A percentile compares a stretch with the other conserved stretches of the same genome.
phyloP scores from a whole-genome alignment of 2,797 vertebrate species.

The Tangara arthus region DNA sequence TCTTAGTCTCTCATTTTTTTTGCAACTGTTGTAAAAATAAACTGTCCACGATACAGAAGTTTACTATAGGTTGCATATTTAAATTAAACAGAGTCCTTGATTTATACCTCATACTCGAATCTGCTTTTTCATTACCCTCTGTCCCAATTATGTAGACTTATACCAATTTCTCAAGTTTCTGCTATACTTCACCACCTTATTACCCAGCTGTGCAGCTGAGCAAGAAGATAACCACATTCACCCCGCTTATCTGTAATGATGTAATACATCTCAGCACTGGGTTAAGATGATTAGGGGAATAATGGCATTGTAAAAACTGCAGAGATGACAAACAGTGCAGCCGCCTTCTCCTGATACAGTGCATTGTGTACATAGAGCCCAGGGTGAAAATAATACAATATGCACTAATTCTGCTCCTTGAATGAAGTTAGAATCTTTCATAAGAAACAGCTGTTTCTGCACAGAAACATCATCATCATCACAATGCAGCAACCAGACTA shows the following conservation, averaged over 20 bases:
- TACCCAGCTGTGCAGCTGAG: constrained; percentile 85
- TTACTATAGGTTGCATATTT: constrained; percentile 33
- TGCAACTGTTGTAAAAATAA: neutral
- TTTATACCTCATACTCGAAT: constrained; percentile 82
- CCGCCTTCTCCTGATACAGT: constrained; percentile 18
- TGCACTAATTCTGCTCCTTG: constrained; percentile 32
- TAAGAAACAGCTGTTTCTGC: constrained; percentile 55
- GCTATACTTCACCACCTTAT: constrained; percentile 76
- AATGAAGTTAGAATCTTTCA: constrained; percentile 65
- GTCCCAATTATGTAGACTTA: constrained; percentile 80
- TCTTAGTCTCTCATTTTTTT: neutral
- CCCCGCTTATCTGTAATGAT: constrained; percentile 89
- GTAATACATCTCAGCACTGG: constrained; percentile 83
- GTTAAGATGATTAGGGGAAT: constrained; percentile 79
- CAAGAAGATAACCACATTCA: constrained; percentile 87
- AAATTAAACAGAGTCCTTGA: constrained; percentile 59
- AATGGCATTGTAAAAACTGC: constrained; percentile 79
- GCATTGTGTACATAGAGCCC: neutral
- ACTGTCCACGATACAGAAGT: neutral
- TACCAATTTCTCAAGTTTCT: constrained; percentile 82
- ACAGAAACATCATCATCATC: constrained; percentile 11
- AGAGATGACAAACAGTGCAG: constrained; percentile 74
- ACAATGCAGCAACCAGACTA: constrained; percentile 2
- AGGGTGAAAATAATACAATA: constrained; percentile 36
- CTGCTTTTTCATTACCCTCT: constrained; percentile 78